Evolutionary conservation across 92 coral and sea anemone species (phyloP).

Genomic region (Chrysogorgia sp.): DNA sequence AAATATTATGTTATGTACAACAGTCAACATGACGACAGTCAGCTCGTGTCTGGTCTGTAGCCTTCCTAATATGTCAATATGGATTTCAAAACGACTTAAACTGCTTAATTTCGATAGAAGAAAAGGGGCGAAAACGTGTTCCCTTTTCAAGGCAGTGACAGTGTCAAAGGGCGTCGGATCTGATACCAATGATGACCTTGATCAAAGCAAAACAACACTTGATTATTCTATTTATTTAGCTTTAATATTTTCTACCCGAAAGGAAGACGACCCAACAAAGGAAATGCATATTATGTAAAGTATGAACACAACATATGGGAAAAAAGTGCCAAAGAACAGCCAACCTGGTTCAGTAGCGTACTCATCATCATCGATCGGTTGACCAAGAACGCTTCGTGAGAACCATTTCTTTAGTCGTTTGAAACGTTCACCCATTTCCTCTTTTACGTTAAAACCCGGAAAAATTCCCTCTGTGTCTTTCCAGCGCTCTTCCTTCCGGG

Average conservation of each 20-base stretch:
- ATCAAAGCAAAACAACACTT: conserved; percentile 25
- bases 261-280: not conserved
- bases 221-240: not conserved
- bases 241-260: not conserved
- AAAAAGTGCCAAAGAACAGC: no score
- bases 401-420: conserved; percentile 39
- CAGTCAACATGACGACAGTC: no score
- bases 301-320: no score
- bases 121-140: no score
- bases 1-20: no score
- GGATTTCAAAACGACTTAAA: not conserved
- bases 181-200: not conserved
- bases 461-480: not conserved
- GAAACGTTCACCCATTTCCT: conserved; percentile 30
- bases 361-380: conserved; percentile 37
- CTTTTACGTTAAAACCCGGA: not conserved
- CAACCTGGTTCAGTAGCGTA: conserved; percentile 40
- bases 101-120: no score
- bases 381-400: conserved; percentile 41
- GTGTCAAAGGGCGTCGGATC: not conserved
- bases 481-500: not conserved
- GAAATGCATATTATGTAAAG: not conserved
- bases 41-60: no score
- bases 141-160: not conserved
- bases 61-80: not conserved